Base-by-base conservation (phyloP, 2,888 invertebrate species). In the Mythimna albipuncta region DNA sequence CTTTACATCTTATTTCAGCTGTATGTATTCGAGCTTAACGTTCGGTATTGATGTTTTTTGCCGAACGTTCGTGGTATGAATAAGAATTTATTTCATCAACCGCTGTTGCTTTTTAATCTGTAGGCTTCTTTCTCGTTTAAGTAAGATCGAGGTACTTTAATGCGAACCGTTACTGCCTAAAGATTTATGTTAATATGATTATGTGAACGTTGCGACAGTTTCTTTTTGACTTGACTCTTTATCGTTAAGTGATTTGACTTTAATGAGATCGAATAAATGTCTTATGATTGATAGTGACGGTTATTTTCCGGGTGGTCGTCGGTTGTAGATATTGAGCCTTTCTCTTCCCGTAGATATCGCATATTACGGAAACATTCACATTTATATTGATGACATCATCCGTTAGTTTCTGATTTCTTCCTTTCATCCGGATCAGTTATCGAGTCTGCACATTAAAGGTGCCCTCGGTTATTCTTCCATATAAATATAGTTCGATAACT, bases 131-230 rank as follows among this genome's bases (percentile, higher is more conserved):
- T 41, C 41, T 59, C n/a, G 44, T 61, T 72, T 44, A 59, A 62
- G 38, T 66, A 64, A 85, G 2, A 26, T 26, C 26, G 5, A 76
- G 57, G 72, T 79, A 47, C 65, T 55, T 70, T 72, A 67, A 80
- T 72, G 59, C 72, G 55, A 77, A 85, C 54, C 21, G 44, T 73
- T 73, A 65, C 70, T 73, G 67, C 10, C 59, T 41, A 63, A 72
- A 75, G 54, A 63, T 79, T 71, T 80, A 77, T 75, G 74, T 62
- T 65, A 72, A 80, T 74, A 54, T 38, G 6, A 54, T 85, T 64
- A 70, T 67, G 62, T 77, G 72, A 75, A 59, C 10, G 11, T 67
- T 57, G 61, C 47, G 59, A 54, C 54, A 73, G 64, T 84, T 83
- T 83, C 61, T 72, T 61, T 75, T 79, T 67, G 26, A 47, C 7